Base-by-base conservation (phyloP, 2,888 invertebrate genomes). In the Sacculina carcini region DNA sequence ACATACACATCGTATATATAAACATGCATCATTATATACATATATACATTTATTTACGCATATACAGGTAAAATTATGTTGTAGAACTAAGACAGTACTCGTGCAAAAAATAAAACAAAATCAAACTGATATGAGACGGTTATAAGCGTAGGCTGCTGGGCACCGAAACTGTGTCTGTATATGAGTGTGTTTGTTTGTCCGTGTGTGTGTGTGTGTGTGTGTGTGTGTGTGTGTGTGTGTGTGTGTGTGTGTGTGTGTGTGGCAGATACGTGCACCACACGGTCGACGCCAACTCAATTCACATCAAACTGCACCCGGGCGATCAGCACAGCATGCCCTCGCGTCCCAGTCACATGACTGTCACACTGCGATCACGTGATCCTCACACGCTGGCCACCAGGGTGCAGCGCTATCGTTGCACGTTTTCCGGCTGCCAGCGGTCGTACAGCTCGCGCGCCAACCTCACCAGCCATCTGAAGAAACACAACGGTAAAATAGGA, bases 361-460 rank as follows among this genome's bases (percentile, higher is more conserved):
- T 42, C 26, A 42, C 42, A 9, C 26, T 42, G 26, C 26, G 26
- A 4, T 42, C 42, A 10, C 42, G 26, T 16, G 16, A 42, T 28
- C 42, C 42, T 2, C 5, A 26, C 16, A 42, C 42, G 26, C 26
- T 28, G 26, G 2, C 7, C 14, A 42, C 42, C 7, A 28, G 28
- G 28, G 42, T 42, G 16, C 26, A 42, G 42, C 54, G 58, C 26
- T 87, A 82, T 65, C 75, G 73, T 61, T 92, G 90, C 68, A 82
- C 86, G 67, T 87, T 79, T 67, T 79, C 81, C 55, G 84, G 83
- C 16, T 90, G 90, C 65, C 72, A 74, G 56, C 72, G 87, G 59
- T 84, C 84, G 51, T 90, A 90, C 66, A 89, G 86, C 64, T 90
- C 90, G 6, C 79, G 85, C 58, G 90, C 90, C 50, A 92, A 92